Evolutionary conservation across 2,888 invertebrate species (phyloP).

Genomic region (Eurytoma californica): DNA sequence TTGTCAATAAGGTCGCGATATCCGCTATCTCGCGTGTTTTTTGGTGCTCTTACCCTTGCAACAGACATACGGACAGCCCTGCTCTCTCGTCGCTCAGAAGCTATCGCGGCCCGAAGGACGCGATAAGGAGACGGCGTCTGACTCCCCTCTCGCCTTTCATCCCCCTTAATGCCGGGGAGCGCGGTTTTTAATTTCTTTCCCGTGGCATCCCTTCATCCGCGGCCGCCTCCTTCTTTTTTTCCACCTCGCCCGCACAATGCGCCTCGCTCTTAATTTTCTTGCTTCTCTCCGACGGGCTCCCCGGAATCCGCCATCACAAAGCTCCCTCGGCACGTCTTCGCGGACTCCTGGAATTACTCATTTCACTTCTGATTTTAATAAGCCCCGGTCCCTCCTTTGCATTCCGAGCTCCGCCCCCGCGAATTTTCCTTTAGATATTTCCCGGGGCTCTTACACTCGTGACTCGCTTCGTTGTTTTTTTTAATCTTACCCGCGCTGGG

Average conservation of each 20-base stretch:
- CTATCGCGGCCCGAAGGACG: constrained; percentile 20
- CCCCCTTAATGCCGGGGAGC: not conserved
- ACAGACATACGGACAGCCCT: not conserved
- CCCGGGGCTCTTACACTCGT: not conserved
- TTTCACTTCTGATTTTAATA: constrained; percentile 43
- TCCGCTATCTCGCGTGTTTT: constrained; percentile 28
- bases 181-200: constrained; percentile 21
- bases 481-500: not conserved
- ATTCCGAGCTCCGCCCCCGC: not conserved
- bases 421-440: not conserved
- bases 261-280: constrained; percentile 18
- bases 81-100: not conserved
- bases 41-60: constrained; percentile 32
- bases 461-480: not conserved
- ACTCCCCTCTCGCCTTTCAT: not conserved
- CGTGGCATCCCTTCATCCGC: constrained; percentile 3
- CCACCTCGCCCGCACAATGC: constrained; percentile 1
- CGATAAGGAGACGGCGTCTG: constrained; percentile 16
- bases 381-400: constrained; percentile 3
- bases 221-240: constrained; percentile 2
- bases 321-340: not conserved
- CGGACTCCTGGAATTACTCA: constrained; percentile 32
- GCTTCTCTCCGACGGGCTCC: not conserved
- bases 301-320: not conserved
- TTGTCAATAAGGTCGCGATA: constrained; percentile 48